Percentiles rank a stretch among this genome's conserved stretches.
Evolutionary conservation across 2,797 vertebrate species (phyloP).

Genomic region (Melanotaenia pygmaea): DNA sequence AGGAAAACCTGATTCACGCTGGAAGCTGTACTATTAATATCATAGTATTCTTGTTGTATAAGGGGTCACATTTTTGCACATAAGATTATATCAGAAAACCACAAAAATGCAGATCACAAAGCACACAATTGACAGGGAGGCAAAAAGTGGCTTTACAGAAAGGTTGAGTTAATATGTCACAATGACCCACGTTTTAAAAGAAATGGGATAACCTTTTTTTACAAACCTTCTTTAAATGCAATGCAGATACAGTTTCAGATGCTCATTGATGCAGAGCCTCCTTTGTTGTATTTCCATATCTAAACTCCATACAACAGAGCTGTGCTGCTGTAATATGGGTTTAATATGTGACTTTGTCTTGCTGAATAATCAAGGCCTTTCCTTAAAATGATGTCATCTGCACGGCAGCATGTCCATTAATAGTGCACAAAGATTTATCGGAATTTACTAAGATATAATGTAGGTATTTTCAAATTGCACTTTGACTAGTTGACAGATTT

Average conservation of each 20-base stretch:
- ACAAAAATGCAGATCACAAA: background rate
- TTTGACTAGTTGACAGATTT: too few relatives aligned
- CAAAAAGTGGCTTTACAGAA: background rate
- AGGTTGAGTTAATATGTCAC: background rate
- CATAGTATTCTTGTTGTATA: background rate
- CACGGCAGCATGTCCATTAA: background rate
- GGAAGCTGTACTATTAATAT: background rate
- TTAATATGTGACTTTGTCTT: background rate
- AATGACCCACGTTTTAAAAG: too few relatives aligned
- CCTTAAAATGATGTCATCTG: background rate
- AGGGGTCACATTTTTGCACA: background rate
- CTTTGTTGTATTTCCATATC: background rate
- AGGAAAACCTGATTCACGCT: too few relatives aligned
- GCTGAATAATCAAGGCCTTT: background rate
- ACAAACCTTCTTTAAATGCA: background rate
- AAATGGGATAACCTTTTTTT: too few relatives aligned
- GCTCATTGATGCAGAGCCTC: background rate
- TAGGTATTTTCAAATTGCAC: background rate
- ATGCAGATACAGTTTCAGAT: background rate
- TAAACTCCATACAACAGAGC: background rate
- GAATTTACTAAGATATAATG: background rate
- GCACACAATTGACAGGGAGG: background rate
- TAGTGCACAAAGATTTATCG: background rate
- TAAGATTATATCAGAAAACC: background rate
- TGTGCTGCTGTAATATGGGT: background rate